Base-by-base conservation (phyloP, 2,797 vertebrate genomes). In the Pseudomugil gertrudae region DNA sequence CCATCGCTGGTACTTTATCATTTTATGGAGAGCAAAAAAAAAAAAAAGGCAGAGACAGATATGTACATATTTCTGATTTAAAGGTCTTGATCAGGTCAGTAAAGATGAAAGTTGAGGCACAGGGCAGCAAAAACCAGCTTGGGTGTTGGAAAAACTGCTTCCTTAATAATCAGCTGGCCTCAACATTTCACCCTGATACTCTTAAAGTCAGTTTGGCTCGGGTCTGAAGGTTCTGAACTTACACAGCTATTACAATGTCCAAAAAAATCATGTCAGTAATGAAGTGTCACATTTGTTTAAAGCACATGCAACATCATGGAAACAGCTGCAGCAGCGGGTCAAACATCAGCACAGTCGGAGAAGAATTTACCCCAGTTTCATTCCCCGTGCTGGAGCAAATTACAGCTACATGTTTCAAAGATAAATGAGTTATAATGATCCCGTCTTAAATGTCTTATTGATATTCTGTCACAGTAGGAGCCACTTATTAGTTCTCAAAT, bases 321-420 rank as follows among this genome's bases (percentile, higher is more conserved):
- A 60, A 60, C 87, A 88, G 84, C 84, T 85, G 87, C 66, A 78
- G 50, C 68, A 83, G 66, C 76, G 72, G 76, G 71, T 81, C 32
- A 59, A 69, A 59, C 17, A 69, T 47, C 57, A 66, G 33, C 27
- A 64, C 5, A 19, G 40, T 87, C 50, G 57, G 58, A 79, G 56
- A 85, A 69, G 63, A 86, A 89, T 78, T 75, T 50, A 21, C 33
- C 35, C 56, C 33, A 48, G 74, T 72, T 63, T 75, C 23, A 56
- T 69, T 74, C 54, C 56, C 26, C 63, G 27, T 43, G 55, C 30
- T 56, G 62, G 8, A 54, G 63, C 15, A 63, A 72, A 83, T 76
- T 14, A 79, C 57, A 65, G 63, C 30, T 63, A 40, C 35, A 36
- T 60, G 43, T 53, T 69, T 63, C 61, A 27, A 45, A 29, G 15